Evolutionary conservation across 2,113 vertebrate genomes (phyloP).

Genomic region (Leptodactylus fuscus): DNA sequence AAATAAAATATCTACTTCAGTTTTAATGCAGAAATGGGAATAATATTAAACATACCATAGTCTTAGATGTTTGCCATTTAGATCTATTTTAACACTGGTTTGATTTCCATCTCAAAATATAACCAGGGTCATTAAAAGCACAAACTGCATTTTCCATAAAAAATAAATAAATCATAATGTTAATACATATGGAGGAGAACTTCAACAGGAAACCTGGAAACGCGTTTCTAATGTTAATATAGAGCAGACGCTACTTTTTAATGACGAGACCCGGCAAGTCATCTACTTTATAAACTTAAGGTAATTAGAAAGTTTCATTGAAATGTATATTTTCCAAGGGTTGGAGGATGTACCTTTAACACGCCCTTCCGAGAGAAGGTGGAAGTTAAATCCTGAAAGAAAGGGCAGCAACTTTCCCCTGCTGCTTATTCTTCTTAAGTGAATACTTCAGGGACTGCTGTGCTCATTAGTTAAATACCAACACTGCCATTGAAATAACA

Average conservation of each 20-base stretch:
- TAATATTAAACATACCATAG: constrained; percentile 6
- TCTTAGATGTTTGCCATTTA: constrained; percentile 13
- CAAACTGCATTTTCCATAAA: neutral
- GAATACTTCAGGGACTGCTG: constrained; percentile 61
- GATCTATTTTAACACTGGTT: neutral
- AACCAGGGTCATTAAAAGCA: neutral
- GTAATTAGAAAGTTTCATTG: constrained; percentile 56
- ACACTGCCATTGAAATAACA: constrained; percentile 44
- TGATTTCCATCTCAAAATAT: neutral
- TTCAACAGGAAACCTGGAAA: neutral
- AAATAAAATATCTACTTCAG: neutral
- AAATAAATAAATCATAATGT: neutral
- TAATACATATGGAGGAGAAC: neutral
- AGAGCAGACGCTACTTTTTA: constrained; percentile 15
- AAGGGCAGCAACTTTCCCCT: constrained; percentile 63
- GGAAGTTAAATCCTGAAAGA: constrained; percentile 61
- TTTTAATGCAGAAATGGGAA: neutral
- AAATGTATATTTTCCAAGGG: constrained; percentile 57
- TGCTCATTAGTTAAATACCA: constrained; percentile 55
- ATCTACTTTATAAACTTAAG: constrained; percentile 9
- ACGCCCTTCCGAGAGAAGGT: constrained; percentile 66
- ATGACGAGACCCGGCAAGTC: neutral
- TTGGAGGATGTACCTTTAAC: constrained; percentile 58
- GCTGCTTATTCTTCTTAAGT: constrained; percentile 57
- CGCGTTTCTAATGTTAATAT: neutral